A percentile compares a stretch with the other conserved stretches of the same genome.
Conservation (phyloP, 2,888 invertebrate genomes). For the Polylopha cassiicola region DNA sequence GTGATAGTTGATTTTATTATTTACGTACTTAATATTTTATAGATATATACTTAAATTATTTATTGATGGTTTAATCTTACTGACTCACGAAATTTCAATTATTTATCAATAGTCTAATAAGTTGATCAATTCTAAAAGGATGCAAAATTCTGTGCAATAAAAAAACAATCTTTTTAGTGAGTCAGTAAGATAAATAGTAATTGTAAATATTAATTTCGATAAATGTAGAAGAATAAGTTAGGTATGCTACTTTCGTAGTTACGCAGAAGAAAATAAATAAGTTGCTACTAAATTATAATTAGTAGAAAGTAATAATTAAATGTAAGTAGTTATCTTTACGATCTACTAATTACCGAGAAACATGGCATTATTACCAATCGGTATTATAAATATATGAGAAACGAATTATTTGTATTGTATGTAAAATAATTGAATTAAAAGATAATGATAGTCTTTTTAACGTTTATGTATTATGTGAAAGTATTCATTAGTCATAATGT, state of each 20-base stretch:
- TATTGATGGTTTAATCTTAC: conserved; percentile 50
- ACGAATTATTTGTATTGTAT: not conserved
- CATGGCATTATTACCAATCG: conserved; percentile 13
- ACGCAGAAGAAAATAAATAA: conserved; percentile 21
- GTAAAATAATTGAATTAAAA: conserved; percentile 1
- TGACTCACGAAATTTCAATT: conserved; percentile 31
- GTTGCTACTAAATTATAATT: conserved; percentile 27
- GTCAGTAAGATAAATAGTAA: conserved; percentile 38
- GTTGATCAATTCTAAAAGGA: no score
- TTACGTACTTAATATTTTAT: conserved; percentile 73
- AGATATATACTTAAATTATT: conserved; percentile 73
- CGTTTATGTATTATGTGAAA: no score
- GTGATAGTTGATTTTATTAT: conserved; percentile 73
- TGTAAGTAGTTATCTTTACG: conserved; percentile 21
- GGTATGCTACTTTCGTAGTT: conserved; percentile 23
- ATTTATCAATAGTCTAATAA: conserved; percentile 26
- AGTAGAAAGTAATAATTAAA: conserved; percentile 28
- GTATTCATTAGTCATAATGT: no score
- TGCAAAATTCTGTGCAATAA: no score
- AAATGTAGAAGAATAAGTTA: conserved; percentile 27
- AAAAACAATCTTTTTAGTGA: conserved; percentile 19
- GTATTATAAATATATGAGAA: conserved; percentile 7
- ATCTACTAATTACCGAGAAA: conserved; percentile 10
- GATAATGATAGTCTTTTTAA: conserved; percentile 2
- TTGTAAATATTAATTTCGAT: conserved; percentile 30